Conservation (phyloP, 2,888 invertebrate genomes). For the Acronicta aceris region DNA sequence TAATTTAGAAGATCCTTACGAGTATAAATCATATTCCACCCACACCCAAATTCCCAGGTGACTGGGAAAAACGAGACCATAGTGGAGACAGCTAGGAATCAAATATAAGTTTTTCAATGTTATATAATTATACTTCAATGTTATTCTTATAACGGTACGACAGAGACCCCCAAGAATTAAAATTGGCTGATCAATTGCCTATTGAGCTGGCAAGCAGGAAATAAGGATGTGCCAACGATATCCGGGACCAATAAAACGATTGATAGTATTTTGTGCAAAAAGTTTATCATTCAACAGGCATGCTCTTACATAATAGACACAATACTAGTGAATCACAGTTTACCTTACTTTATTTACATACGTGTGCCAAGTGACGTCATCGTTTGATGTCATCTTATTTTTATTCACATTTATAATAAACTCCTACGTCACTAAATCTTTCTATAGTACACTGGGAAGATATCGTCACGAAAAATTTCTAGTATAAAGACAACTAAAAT, state of each 20-base stretch:
- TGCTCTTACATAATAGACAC: conserved; percentile 43
- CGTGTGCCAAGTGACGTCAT: conserved; percentile 43
- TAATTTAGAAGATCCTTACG: too few species aligned
- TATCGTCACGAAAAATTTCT: neutral
- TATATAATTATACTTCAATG: too few species aligned
- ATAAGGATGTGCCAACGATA: neutral
- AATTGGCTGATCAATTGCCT: neutral
- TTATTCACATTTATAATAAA: conserved; percentile 3
- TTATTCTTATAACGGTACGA: too few species aligned
- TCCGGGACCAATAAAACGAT: conserved; percentile 31
- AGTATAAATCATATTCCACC: too few species aligned
- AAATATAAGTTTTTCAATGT: too few species aligned
- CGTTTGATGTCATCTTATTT: conserved; percentile 1
- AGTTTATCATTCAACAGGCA: conserved; percentile 63
- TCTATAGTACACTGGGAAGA: neutral
- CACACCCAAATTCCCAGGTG: too few species aligned
- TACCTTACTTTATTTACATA: conserved; percentile 54
- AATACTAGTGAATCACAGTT: conserved; percentile 63
- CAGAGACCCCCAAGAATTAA: neutral
- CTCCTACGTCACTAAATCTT: neutral
- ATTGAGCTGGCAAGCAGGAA: neutral
- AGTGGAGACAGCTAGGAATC: too few species aligned
- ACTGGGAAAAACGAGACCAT: too few species aligned
- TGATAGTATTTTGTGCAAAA: conserved; percentile 49
- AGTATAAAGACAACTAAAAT: too few species aligned